Evolutionary conservation across 2,797 vertebrate species (phyloP), one percentile per base, ranked within the genome.

Genomic region (Characodon lateralis): DNA sequence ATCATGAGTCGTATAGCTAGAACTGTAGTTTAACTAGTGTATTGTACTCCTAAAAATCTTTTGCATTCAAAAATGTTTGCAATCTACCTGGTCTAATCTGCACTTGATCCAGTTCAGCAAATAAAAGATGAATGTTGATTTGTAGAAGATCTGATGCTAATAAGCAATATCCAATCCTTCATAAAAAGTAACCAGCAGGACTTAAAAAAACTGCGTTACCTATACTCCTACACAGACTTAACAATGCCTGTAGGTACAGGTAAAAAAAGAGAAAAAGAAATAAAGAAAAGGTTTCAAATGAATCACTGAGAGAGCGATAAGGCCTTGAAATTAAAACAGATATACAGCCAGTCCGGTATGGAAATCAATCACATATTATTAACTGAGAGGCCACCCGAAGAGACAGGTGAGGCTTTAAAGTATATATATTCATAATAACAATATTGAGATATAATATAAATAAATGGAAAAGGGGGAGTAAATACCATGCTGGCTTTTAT

Each of bases 361-460:
- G 93, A 95, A 94, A 96, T 94, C 95, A 95, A 96, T 95, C 95
- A 95, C 87, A 87, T 84, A 90, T 95, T 95, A 95, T 95, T 94
- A 95, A 94, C 91, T 91, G 78, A 78, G 91, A 88, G 93, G 91
- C 91, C 92, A 91, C 84, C 81, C 59, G 71, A 84, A 93, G 91
- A 95, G 93, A 94, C 87, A 92, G 93, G 93, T 93, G 93, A 95
- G 89, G 91, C 88, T 89, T 94, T 95, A 95, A 95, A 93, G 94
- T 90, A 94, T 93, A 93, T 93, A 95, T 94, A 94, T 95, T 95
- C 93, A 94, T 94, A 94, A 95, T 95, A 95, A 95, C 93, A 95
- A 94, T 95, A 95, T 93, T 93, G 92, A 94, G 91, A 93, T 94
- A 94, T 93, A 94, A 93, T 93, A 91, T 93, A 93, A 94, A 94